A percentile compares a stretch with the other conserved stretches of the same genome.
Evolutionary conservation across 2,113 vertebrate species (phyloP).

Genomic region (Lamprologus ornatipinnis): DNA sequence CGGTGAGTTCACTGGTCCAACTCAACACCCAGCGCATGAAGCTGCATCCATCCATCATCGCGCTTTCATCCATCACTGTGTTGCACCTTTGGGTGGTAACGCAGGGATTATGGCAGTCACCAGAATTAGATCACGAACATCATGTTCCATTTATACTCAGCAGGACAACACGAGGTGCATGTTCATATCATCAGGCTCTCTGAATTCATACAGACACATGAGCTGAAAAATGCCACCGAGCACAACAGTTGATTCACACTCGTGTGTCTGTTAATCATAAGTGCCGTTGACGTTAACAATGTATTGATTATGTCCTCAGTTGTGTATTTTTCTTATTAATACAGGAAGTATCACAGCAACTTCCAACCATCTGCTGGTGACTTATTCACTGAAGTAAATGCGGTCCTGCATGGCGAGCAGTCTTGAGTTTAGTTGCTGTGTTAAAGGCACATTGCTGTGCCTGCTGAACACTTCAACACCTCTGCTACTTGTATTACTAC

Average conservation of each 20-base stretch:
- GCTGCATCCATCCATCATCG: neutral
- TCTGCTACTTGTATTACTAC: neutral
- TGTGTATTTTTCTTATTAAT: neutral
- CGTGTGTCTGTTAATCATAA: neutral
- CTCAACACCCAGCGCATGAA: neutral
- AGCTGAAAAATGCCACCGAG: neutral
- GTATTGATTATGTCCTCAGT: neutral
- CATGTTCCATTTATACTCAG: conserved; percentile 2
- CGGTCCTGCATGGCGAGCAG: neutral
- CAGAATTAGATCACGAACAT: neutral
- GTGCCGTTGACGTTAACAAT: neutral
- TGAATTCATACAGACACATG: neutral
- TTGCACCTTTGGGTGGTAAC: conserved; percentile 18
- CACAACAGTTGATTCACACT: neutral
- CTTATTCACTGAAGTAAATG: neutral
- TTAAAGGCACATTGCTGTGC: neutral
- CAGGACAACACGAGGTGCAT: neutral
- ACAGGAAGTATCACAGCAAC: neutral
- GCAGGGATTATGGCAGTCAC: neutral
- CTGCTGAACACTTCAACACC: neutral
- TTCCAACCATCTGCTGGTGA: neutral
- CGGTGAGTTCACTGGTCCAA: conserved; percentile 4
- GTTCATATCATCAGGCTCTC: neutral
- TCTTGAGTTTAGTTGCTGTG: neutral
- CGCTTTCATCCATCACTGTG: neutral